These are phyloP conservation scores for Andrena bucephala DNA, from an alignment of 2,888 invertebrate species.

Conservation along the genomic window DNA sequence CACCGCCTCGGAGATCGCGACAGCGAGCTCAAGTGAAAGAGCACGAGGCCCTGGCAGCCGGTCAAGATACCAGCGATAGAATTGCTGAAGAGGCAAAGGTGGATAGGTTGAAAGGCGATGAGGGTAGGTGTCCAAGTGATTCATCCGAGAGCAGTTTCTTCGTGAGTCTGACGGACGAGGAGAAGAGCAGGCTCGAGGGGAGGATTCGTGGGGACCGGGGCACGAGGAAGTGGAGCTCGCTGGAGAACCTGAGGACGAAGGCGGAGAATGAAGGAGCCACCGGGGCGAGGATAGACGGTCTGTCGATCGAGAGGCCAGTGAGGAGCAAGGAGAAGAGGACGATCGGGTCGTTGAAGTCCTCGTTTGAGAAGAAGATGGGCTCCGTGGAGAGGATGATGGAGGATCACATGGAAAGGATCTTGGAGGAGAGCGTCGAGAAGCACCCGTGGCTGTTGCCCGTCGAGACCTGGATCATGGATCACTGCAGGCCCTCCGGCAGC, in stretches of 20 bases:
- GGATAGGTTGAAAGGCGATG: not conserved
- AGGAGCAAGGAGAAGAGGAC: slow-evolving; percentile 49
- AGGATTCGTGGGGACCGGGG: not conserved
- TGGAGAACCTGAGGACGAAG: slow-evolving; percentile 31
- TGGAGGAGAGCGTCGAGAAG: slow-evolving; percentile 76
- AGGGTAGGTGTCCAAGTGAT: fast-evolving
- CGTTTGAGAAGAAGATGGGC: slow-evolving; percentile 67
- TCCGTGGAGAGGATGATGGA: slow-evolving; percentile 72
- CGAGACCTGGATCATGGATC: slow-evolving; percentile 77
- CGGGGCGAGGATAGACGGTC: slow-evolving; percentile 15
- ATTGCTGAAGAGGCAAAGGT: not conserved
- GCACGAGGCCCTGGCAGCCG: not conserved
- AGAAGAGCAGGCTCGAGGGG: not conserved
- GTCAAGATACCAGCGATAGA: not conserved
- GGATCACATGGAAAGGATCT: slow-evolving; percentile 72
- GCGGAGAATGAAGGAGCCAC: not conserved
- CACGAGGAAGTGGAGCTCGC: slow-evolving; percentile 49
- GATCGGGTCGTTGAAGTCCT: slow-evolving; percentile 43
- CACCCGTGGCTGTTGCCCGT: slow-evolving; percentile 79
- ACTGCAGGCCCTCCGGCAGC: slow-evolving; percentile 25
- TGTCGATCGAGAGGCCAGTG: slow-evolving; percentile 25
- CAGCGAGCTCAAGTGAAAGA: not conserved
- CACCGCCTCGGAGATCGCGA: slow-evolving; percentile 4
- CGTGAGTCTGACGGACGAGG: not conserved
- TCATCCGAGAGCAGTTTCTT: not conserved